Conservation (phyloP, 2,888 invertebrate genomes). For the Leptogaster cylindrica region DNA sequence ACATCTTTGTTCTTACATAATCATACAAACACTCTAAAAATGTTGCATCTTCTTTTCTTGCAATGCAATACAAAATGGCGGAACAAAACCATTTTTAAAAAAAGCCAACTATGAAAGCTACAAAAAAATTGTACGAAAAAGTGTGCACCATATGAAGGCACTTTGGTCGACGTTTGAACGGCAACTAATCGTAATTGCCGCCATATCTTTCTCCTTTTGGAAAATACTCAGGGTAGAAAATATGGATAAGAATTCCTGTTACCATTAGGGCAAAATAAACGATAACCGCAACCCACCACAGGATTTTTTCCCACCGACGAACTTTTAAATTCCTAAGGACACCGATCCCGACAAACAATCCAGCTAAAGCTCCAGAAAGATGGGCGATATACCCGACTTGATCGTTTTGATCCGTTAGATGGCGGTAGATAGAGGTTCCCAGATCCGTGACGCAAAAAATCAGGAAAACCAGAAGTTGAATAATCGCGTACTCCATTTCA, state of each 20-base stretch:
- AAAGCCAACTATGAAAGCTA: slow-evolving; percentile 3
- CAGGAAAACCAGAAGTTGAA: slow-evolving; percentile 83
- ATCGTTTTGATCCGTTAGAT: slow-evolving; percentile 72
- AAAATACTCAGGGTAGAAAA: slow-evolving; percentile 69
- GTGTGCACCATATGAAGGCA: slow-evolving; percentile 28
- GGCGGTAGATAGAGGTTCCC: slow-evolving; percentile 89
- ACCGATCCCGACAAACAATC: slow-evolving; percentile 80
- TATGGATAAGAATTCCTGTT: slow-evolving; percentile 75
- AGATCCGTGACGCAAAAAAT: slow-evolving; percentile 83
- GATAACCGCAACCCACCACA: slow-evolving; percentile 83
- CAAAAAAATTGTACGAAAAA: slow-evolving; percentile 27
- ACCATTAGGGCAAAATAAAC: slow-evolving; percentile 74
- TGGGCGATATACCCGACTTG: slow-evolving; percentile 95
- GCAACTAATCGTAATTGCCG: slow-evolving; percentile 38
- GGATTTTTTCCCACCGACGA: slow-evolving; percentile 77
- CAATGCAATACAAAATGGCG: slow-evolving; percentile 1
- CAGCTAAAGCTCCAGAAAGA: slow-evolving; percentile 88
- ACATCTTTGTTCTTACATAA: slow-evolving; percentile 5
- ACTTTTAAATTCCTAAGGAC: slow-evolving; percentile 83
- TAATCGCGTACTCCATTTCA: slow-evolving; percentile 93
- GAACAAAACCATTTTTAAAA: slow-evolving; percentile 24
- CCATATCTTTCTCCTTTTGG: slow-evolving; percentile 55
- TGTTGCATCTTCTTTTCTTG: slow-evolving; percentile 3
- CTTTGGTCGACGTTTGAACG: slow-evolving; percentile 21
- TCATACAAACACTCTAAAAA: slow-evolving; percentile 15